Evolutionary conservation across 1,140 invertebrate genomes (phyloP).

Genomic region (Drosophila watanabei): DNA sequence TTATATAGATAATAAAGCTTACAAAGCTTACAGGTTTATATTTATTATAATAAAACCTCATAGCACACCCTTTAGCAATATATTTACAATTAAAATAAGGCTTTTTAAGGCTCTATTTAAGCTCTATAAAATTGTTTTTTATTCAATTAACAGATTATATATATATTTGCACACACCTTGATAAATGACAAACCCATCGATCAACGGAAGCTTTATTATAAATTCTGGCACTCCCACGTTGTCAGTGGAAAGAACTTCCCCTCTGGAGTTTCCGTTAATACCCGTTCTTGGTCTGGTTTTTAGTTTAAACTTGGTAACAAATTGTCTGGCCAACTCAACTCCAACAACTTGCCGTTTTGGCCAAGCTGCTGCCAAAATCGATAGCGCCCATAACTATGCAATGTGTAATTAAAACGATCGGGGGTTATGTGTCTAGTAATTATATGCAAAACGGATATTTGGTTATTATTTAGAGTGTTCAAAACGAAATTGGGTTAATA

Average conservation of each 20-base stretch:
- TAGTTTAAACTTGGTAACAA: not conserved
- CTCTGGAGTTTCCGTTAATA: slow-evolving; percentile 6
- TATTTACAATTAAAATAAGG: not conserved
- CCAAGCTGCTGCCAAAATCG: slow-evolving; percentile 23
- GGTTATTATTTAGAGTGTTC: not conserved
- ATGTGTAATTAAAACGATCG: slow-evolving; percentile 32
- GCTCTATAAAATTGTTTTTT: not conserved
- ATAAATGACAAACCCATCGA: slow-evolving; percentile 10
- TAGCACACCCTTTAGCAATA: not conserved
- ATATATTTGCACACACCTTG: slow-evolving; percentile 25
- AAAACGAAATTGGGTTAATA: not conserved
- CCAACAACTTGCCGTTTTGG: slow-evolving; percentile 7
- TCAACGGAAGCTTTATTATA: slow-evolving; percentile 20
- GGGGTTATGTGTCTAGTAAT: slow-evolving; percentile 27
- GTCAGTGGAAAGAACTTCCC: not conserved
- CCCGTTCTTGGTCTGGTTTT: not conserved
- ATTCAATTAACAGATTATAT: not conserved
- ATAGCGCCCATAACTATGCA: slow-evolving; percentile 69
- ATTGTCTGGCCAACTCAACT: not conserved
- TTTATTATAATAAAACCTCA: not conserved
- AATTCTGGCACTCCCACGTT: slow-evolving; percentile 19
- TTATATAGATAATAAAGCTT: not conserved
- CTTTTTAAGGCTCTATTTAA: not conserved
- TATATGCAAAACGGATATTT: slow-evolving; percentile 35
- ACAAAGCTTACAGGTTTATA: not conserved